Base-by-base conservation (phyloP, 2,888 invertebrate species). In the Trissoscelio sp. region DNA sequence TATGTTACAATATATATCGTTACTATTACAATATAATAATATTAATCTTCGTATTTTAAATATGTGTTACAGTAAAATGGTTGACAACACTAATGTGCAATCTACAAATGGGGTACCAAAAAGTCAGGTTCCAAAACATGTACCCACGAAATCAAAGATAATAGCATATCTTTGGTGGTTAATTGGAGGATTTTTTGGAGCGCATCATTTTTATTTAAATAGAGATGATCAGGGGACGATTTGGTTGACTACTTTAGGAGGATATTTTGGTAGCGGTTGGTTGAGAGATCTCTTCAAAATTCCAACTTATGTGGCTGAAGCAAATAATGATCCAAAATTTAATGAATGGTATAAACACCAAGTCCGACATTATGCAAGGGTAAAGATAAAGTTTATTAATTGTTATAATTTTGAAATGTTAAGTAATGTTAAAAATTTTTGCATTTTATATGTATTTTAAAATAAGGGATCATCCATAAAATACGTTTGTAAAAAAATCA, bases 151-250 rank as follows among this genome's bases (percentile, higher is more conserved):
- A 46, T 93, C 93, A 66, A 89, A 92, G 7, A 88, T 95, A 58
- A 89, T 94, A 87, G 94, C 98, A 0, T 99, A 98, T 89, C 78
- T 98, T 0, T 92, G 95, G 42, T 99, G 98, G 98, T 88, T 97
- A 0, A 93, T 97, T 84, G 97, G 97, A 14, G 99, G 99, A 3
- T 92, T 96, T 86, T 95, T 97, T 85, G 98, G 98, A 0, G 92
- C 96, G 3, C 99, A 99, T 92, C 97, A 98, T 89, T 94, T 98
- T 87, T 99, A 99, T 92, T 92, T 99, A 82, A 94, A 95, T 66
- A 93, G 98, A 72, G 97, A 98, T 91, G 93, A 95, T 18, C 99
- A 99, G 86, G 98, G 97, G 0, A 96, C 98, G 89, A 93, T 98
- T 0, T 97, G 96, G 94, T 96, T 96, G 95, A 95, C 95, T 77